Percentiles rank a stretch among this genome's conserved stretches.
Evolutionary conservation across 2,888 invertebrate species (phyloP).

Genomic region (Temnothorax rugatulus): DNA sequence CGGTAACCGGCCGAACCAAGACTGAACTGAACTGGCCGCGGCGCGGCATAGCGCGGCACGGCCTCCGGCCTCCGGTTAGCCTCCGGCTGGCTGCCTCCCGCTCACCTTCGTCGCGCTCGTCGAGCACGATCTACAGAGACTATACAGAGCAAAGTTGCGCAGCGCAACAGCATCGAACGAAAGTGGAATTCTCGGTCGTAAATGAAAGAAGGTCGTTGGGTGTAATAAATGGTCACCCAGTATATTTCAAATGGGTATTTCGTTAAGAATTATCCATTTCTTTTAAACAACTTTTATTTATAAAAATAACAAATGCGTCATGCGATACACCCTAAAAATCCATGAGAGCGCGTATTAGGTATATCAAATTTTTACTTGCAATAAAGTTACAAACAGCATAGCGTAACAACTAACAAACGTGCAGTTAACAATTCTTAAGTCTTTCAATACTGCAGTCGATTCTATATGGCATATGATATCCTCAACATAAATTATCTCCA

Average conservation of each 20-base stretch:
- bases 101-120: constrained; percentile 31
- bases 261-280: background rate
- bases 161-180: constrained; percentile 15
- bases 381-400: constrained; percentile 1
- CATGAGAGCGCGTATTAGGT: background rate
- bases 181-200: constrained; percentile 33
- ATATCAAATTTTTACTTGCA: background rate
- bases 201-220: background rate
- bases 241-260: constrained; percentile 2
- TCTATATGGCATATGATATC: background rate
- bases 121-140: constrained; percentile 22
- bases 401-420: constrained; percentile 12
- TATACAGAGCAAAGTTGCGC: background rate
- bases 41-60: constrained; percentile 54
- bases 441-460: background rate
- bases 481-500: background rate
- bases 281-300: constrained; percentile 62
- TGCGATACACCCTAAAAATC: constrained; percentile 53
- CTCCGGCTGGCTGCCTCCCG: constrained; percentile 62
- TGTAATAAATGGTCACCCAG: background rate
- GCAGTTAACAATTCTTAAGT: constrained; percentile 12
- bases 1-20: constrained; percentile 76
- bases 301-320: constrained; percentile 60
- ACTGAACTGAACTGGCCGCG: constrained; percentile 74
- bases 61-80: constrained; percentile 64